Evolutionary conservation across 2,797 vertebrate species (phyloP).

Genomic region (Macropus fuliginosus): DNA sequence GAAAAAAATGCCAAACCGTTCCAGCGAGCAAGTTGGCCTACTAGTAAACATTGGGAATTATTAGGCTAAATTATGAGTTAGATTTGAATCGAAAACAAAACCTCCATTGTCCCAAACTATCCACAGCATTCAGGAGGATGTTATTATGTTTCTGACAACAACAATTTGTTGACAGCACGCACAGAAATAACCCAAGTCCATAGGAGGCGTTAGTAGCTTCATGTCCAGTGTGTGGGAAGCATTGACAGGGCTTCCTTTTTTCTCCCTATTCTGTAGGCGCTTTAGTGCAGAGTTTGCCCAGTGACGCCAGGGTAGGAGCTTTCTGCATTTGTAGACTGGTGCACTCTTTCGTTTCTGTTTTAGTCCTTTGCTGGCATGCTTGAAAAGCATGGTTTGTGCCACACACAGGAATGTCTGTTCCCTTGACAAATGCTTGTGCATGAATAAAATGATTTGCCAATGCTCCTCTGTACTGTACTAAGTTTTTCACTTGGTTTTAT

Average conservation of each 20-base stretch:
- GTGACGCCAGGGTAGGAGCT: slow-evolving; percentile 74
- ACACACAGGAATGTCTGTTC: slow-evolving; percentile 84
- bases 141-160: slow-evolving; percentile 36
- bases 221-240: slow-evolving; percentile 64
- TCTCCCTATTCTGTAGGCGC: slow-evolving; percentile 74
- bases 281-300: slow-evolving; percentile 77
- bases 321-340: slow-evolving; percentile 80
- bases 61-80: slow-evolving; percentile 71
- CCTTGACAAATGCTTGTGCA: slow-evolving; percentile 87
- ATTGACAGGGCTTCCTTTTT: slow-evolving; percentile 77
- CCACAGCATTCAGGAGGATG: slow-evolving; percentile 43
- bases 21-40: slow-evolving; percentile 65
- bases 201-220: neutral
- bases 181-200: slow-evolving; percentile 6
- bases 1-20: slow-evolving; percentile 63
- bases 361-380: slow-evolving; percentile 88
- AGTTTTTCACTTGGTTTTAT: slow-evolving; percentile 90
- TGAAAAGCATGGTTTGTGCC: slow-evolving; percentile 85
- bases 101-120: slow-evolving; percentile 66
- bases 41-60: slow-evolving; percentile 38
- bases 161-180: slow-evolving; percentile 47
- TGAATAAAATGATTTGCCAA: slow-evolving; percentile 82
- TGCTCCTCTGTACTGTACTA: slow-evolving; percentile 84
- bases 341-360: slow-evolving; percentile 87
- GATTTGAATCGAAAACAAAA: slow-evolving; percentile 71